Conservation (phyloP, 1,140 invertebrate genomes). For the Tribolium castaneum region DNA sequence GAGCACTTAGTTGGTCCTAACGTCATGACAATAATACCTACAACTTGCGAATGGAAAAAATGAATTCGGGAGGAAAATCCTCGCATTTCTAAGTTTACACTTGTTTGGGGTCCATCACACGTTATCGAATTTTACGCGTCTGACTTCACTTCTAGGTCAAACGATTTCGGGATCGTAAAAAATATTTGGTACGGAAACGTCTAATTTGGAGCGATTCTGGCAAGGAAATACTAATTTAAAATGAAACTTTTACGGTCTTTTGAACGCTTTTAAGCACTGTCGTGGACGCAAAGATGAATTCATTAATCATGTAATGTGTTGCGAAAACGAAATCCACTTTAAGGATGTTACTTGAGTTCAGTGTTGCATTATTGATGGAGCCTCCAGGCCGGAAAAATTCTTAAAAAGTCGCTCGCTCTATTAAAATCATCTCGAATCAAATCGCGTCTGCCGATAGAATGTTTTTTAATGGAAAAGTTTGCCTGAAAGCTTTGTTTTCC, state of each 20-base stretch:
- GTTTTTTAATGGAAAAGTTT: background rate
- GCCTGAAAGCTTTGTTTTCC: background rate
- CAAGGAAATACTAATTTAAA: background rate
- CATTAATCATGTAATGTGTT: conserved; percentile 13
- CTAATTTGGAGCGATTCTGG: background rate
- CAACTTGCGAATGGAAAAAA: background rate
- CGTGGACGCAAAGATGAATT: background rate
- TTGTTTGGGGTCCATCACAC: background rate
- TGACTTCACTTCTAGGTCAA: background rate
- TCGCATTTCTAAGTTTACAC: background rate
- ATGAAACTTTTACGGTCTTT: conserved; percentile 1
- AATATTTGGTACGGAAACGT: background rate
- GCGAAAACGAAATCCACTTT: background rate
- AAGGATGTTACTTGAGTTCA: conserved; percentile 3
- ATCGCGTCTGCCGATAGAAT: background rate
- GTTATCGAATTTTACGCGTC: background rate
- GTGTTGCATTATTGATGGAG: background rate
- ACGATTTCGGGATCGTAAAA: background rate
- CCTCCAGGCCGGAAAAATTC: background rate
- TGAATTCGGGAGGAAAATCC: background rate
- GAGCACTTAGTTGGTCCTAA: background rate
- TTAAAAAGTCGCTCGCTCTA: background rate
- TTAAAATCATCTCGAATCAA: background rate
- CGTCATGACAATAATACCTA: background rate
- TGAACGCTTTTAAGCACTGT: background rate